Conservation (phyloP, 2,888 invertebrate genomes). For the Antheraea assamensis region DNA sequence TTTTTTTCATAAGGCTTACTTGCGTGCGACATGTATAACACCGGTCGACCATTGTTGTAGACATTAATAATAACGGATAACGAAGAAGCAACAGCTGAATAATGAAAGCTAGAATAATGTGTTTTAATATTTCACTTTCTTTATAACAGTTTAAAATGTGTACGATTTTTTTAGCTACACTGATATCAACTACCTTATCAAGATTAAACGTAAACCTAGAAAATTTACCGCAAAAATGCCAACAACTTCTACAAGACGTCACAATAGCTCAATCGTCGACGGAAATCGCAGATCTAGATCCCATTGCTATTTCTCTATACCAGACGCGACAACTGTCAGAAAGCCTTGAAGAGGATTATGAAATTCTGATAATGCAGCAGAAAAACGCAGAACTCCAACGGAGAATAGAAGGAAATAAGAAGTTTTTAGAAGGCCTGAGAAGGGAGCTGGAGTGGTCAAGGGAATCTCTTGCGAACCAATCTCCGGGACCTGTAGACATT, state of each 20-base stretch:
- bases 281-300: slow-evolving; percentile 54
- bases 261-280: slow-evolving; percentile 45
- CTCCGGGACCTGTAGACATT: slow-evolving; percentile 63
- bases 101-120: no score
- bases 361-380: slow-evolving; percentile 63
- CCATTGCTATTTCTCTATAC: slow-evolving; percentile 54
- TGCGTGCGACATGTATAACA: no score
- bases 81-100: no score
- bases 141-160: no score
- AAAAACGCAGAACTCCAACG: slow-evolving; percentile 59
- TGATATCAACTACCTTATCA: slow-evolving; percentile 55
- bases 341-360: slow-evolving; percentile 63
- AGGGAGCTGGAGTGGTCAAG: slow-evolving; percentile 59
- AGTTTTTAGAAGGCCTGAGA: slow-evolving; percentile 53
- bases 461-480: slow-evolving; percentile 46
- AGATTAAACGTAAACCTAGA: slow-evolving; percentile 62
- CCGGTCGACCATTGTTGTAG: no score
- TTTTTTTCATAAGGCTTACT: no score
- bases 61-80: no score
- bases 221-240: slow-evolving; percentile 61
- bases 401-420: slow-evolving; percentile 64
- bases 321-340: slow-evolving; percentile 50
- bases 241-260: slow-evolving; percentile 50
- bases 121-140: no score
- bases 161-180: slow-evolving; percentile 45